These are phyloP conservation scores for Drosophila auraria DNA, from an alignment of 1,140 invertebrate genomes.

Conservation along the genomic window DNA sequence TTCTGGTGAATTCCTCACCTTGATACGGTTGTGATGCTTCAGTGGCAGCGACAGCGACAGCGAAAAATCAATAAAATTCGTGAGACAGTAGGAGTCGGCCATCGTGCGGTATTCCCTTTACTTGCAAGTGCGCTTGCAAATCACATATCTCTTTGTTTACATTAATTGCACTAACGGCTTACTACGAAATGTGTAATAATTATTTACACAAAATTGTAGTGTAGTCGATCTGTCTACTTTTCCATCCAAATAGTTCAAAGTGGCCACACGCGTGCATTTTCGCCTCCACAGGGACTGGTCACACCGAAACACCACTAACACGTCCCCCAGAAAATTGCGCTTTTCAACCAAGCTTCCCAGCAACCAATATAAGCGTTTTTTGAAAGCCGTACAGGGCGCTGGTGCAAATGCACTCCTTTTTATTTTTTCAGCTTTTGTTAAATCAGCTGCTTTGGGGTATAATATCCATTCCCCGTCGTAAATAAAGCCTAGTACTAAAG, in stretches of 20 bases:
- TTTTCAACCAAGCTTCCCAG: not conserved
- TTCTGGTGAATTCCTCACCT: constrained; percentile 63
- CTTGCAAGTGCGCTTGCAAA: not conserved
- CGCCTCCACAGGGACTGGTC: not conserved
- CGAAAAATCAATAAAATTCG: constrained; percentile 84
- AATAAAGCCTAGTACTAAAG: no score
- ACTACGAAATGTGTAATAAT: not conserved
- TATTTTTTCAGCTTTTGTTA: no score
- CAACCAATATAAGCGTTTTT: no score
- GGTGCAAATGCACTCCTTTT: no score
- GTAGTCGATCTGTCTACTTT: not conserved
- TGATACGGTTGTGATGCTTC: constrained; percentile 82
- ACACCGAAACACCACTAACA: not conserved
- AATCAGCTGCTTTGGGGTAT: no score
- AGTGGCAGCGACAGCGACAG: constrained; percentile 74
- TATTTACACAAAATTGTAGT: constrained; percentile 22
- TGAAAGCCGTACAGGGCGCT: no score
- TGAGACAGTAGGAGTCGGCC: constrained; percentile 75
- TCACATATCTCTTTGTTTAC: constrained; percentile 22
- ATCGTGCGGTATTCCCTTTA: constrained; percentile 35
- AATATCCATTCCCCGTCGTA: no score
- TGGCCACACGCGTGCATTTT: not conserved
- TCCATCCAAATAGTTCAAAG: not conserved
- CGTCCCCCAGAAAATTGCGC: not conserved
- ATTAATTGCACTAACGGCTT: not conserved